Conservation (phyloP, 2,797 vertebrate species). For the Sciurus vulgaris region DNA sequence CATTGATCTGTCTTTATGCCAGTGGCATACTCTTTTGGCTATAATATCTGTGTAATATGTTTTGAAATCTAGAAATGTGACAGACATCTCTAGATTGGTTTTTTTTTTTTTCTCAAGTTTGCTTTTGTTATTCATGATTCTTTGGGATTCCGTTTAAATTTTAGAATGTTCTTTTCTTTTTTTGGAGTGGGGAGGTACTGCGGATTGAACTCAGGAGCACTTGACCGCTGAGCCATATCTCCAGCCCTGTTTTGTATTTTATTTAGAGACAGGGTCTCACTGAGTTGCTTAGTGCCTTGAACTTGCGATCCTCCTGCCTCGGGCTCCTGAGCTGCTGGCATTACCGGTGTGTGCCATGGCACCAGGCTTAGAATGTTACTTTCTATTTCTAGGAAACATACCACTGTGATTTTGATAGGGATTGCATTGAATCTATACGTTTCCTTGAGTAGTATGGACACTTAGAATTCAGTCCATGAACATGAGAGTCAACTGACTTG, state of each 20-base stretch:
- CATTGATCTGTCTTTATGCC: neutral
- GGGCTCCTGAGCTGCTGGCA: too few relatives aligned
- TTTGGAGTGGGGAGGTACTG: too few relatives aligned
- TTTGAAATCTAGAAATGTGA: neutral
- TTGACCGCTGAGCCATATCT: too few relatives aligned
- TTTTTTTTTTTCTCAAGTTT: neutral
- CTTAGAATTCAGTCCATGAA: neutral
- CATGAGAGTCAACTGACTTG: neutral
- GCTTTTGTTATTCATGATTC: neutral
- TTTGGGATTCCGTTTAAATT: neutral
- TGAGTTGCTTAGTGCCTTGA: too few relatives aligned
- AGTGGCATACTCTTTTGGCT: neutral
- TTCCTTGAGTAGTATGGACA: neutral
- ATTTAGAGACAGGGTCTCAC: too few relatives aligned
- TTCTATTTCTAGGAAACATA: too few relatives aligned
- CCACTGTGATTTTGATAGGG: neutral
- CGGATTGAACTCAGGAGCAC: too few relatives aligned
- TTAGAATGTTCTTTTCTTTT: neutral
- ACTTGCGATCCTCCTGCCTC: too few relatives aligned
- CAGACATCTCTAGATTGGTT: neutral
- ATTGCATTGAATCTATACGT: neutral
- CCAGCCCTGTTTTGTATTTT: too few relatives aligned
- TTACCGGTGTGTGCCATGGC: too few relatives aligned
- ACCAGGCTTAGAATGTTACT: too few relatives aligned
- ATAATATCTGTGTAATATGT: neutral